Percentiles rank a stretch among this genome's conserved stretches.
phyloP scores from a whole-genome alignment of 1,140 invertebrate genomes.

The Caenorhabditis latens region DNA sequence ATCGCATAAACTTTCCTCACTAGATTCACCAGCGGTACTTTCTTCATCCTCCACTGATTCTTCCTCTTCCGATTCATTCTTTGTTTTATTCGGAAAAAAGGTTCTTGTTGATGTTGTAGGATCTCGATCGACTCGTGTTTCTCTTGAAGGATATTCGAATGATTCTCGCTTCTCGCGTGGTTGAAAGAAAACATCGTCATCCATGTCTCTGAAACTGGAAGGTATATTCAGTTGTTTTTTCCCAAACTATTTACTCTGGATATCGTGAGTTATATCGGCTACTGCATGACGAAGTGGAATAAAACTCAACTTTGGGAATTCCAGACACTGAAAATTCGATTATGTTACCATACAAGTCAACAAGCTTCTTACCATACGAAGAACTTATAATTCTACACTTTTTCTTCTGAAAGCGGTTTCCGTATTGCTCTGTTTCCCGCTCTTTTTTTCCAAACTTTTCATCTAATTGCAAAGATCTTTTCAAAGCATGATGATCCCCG shows the following conservation, averaged over 20 bases:
- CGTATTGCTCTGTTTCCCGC: not conserved
- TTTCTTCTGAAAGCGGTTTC: not conserved
- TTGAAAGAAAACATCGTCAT: not conserved
- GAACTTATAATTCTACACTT: not conserved
- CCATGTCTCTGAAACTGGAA: not conserved
- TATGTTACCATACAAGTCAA: too few relatives aligned
- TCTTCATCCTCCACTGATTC: not conserved
- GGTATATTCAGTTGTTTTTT: too few relatives aligned
- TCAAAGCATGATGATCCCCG: slow-evolving; percentile 2
- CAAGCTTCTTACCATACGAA: not conserved
- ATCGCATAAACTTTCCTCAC: not conserved
- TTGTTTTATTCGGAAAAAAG: not conserved
- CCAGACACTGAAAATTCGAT: not conserved
- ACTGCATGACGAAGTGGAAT: not conserved
- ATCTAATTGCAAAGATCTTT: not conserved
- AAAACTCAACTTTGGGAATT: not conserved
- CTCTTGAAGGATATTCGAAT: too few relatives aligned
- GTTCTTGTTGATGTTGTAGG: not conserved
- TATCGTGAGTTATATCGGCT: not conserved
- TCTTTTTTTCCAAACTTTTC: not conserved
- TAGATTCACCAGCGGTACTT: not conserved
- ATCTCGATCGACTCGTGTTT: not conserved
- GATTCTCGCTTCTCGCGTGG: not conserved
- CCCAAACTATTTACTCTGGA: not conserved
- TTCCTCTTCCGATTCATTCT: not conserved